Percentiles rank a stretch among this genome's conserved stretches.
These are phyloP conservation scores for Pristionchus exspectatus DNA, from an alignment of 2,888 invertebrate species.

Conservation along the genomic window DNA sequence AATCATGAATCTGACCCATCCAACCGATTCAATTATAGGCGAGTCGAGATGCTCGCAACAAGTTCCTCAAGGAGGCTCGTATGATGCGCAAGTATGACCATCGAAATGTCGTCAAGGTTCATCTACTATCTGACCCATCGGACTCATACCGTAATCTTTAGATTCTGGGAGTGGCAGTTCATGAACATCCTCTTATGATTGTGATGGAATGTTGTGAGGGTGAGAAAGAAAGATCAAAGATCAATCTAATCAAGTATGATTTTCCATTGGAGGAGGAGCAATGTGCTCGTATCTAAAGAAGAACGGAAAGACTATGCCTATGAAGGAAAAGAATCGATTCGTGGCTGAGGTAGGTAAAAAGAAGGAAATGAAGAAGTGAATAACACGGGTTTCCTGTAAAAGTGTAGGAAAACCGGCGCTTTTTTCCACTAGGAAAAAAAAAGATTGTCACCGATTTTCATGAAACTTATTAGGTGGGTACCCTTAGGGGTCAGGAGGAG, in stretches of 20 bases:
- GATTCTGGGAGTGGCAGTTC: conserved; percentile 72
- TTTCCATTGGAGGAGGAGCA: conserved; percentile 62
- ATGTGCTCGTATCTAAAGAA: conserved; percentile 68
- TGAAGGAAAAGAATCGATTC: conserved; percentile 67
- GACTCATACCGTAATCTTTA: background rate
- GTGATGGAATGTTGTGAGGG: conserved; percentile 68
- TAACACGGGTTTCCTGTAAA: too few species aligned
- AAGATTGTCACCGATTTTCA: too few species aligned
- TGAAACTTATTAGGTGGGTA: too few species aligned
- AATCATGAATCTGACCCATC: conserved; percentile 25
- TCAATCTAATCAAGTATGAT: background rate
- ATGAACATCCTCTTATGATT: conserved; percentile 74
- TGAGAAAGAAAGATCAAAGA: conserved; percentile 42
- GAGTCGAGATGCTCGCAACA: conserved; percentile 65
- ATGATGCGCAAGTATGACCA: conserved; percentile 73
- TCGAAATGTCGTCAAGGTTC: conserved; percentile 67
- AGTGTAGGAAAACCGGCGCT: too few species aligned
- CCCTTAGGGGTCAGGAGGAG: too few species aligned
- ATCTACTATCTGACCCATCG: background rate
- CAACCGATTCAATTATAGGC: conserved; percentile 56
- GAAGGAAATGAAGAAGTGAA: background rate
- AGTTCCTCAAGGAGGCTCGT: conserved; percentile 75
- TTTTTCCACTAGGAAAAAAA: too few species aligned
- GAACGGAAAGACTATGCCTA: conserved; percentile 62
- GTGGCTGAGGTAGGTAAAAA: conserved; percentile 60